phyloP scores from a whole-genome alignment of 2,888 invertebrate genomes.

The Nephrocerus scutellatus region DNA sequence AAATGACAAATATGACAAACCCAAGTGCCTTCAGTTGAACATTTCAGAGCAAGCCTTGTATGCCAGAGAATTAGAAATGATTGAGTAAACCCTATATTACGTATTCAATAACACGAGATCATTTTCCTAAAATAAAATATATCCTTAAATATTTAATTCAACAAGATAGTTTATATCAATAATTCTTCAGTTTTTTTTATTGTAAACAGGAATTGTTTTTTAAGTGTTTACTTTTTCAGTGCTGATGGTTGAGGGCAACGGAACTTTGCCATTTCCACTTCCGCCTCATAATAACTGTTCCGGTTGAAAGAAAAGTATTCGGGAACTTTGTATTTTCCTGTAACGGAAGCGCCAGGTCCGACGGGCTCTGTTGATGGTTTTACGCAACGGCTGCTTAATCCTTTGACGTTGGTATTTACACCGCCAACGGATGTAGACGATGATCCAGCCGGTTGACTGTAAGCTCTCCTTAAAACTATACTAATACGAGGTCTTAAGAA shows the following conservation, averaged over 20 bases:
- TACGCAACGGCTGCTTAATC: constrained; percentile 57
- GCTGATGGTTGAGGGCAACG: constrained; percentile 73
- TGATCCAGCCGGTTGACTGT: constrained; percentile 26
- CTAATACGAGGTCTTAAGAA: no score
- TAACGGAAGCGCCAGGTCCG: constrained; percentile 37
- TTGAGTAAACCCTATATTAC: no score
- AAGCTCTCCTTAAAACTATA: no score
- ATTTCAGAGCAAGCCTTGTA: constrained; percentile 94
- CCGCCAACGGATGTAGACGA: constrained; percentile 20
- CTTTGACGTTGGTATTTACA: constrained; percentile 53
- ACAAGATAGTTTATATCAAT: no score
- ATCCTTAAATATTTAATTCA: no score
- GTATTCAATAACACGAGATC: no score
- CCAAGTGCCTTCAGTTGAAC: constrained; percentile 79
- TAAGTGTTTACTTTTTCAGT: constrained; percentile 31
- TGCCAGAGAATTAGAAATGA: constrained; percentile 97
- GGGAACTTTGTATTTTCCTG: constrained; percentile 72
- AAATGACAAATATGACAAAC: constrained; percentile 69
- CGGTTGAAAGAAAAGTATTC: constrained; percentile 79
- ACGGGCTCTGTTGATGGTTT: constrained; percentile 47
- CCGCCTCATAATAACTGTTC: constrained; percentile 73
- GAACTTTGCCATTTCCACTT: constrained; percentile 74
- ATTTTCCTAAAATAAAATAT: no score
- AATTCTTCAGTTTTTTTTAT: no score
- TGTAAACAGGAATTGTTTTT: no score